A percentile compares a stretch with the other conserved stretches of the same genome.
phyloP scores from a whole-genome alignment of 2,888 invertebrate genomes.

The Dusona sp. region DNA sequence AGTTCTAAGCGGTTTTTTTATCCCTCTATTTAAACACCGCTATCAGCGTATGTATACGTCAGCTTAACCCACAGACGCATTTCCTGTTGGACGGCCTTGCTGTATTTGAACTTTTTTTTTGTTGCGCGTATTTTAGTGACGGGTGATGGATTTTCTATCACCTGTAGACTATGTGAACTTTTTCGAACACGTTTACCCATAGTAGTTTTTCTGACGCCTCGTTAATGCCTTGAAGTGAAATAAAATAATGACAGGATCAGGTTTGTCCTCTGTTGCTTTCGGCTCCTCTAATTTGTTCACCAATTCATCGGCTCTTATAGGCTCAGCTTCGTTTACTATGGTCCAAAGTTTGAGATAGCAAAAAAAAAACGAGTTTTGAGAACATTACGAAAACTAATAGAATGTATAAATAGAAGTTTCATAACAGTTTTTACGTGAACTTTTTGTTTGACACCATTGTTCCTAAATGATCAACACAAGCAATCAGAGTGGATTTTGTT shows the following conservation, averaged over 20 bases:
- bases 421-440: not conserved
- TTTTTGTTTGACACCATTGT: not conserved
- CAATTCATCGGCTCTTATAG: not conserved
- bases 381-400: not conserved
- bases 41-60: not conserved
- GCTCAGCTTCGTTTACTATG: not conserved
- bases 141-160: constrained; percentile 30
- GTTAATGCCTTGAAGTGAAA: constrained; percentile 33
- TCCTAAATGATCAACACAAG: too few relatives aligned
- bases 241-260: constrained; percentile 56
- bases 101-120: constrained; percentile 30
- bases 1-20: constrained; percentile 18
- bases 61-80: constrained; percentile 16
- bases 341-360: constrained; percentile 46
- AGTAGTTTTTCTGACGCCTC: constrained; percentile 3
- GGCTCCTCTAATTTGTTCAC: not conserved
- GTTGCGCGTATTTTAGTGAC: constrained; percentile 14
- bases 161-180: constrained; percentile 20
- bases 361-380: constrained; percentile 17
- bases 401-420: not conserved
- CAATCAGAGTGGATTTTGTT: too few relatives aligned
- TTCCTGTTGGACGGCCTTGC: constrained; percentile 30
- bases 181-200: constrained; percentile 39
- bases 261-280: constrained; percentile 23
- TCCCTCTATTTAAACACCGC: constrained; percentile 14